Percentiles rank a stretch among this genome's conserved stretches.
These are phyloP conservation scores for Poeciliopsis turrubarensis DNA, from an alignment of 2,113 vertebrate species.

Conservation along the genomic window DNA sequence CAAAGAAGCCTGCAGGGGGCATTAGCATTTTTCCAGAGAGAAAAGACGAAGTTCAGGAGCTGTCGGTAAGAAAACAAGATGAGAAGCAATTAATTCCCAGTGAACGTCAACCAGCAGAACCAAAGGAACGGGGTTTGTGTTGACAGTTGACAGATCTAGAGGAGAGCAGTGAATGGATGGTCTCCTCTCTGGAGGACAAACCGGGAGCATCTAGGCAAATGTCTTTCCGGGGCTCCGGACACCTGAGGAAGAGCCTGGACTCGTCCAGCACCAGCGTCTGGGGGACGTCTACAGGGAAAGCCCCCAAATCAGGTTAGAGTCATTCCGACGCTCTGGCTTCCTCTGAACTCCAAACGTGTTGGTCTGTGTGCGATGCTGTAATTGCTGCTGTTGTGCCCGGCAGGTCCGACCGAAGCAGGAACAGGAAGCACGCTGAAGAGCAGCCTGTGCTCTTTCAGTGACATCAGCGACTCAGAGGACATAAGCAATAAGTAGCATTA, in stretches of 20 bases:
- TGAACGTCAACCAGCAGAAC: not conserved
- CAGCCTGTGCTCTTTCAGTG: slow-evolving; percentile 85
- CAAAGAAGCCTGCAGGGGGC: slow-evolving; percentile 80
- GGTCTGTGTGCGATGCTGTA: not conserved
- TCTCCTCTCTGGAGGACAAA: slow-evolving; percentile 86
- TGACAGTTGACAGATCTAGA: slow-evolving; percentile 70
- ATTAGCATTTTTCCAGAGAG: slow-evolving; percentile 76
- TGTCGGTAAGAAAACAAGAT: slow-evolving; percentile 77
- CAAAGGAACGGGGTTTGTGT: not conserved
- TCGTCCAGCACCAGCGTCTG: slow-evolving; percentile 83
- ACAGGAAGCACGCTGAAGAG: slow-evolving; percentile 87
- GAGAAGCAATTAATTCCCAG: not conserved
- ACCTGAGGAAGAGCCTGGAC: slow-evolving; percentile 78
- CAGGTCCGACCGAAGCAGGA: slow-evolving; percentile 84
- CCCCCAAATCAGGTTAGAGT: slow-evolving; percentile 81
- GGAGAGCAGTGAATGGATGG: slow-evolving; percentile 86
- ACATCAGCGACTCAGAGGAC: slow-evolving; percentile 89
- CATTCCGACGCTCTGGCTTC: not conserved
- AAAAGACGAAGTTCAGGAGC: slow-evolving; percentile 81
- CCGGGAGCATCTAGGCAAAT: slow-evolving; percentile 62
- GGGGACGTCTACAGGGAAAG: slow-evolving; percentile 75
- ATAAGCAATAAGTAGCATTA: slow-evolving; percentile 44
- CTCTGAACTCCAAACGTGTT: not conserved
- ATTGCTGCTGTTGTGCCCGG: not conserved
- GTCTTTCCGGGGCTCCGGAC: slow-evolving; percentile 54